Evolutionary conservation across 2,888 invertebrate genomes (phyloP).

Genomic region (Chrysotoxum bicinctum): DNA sequence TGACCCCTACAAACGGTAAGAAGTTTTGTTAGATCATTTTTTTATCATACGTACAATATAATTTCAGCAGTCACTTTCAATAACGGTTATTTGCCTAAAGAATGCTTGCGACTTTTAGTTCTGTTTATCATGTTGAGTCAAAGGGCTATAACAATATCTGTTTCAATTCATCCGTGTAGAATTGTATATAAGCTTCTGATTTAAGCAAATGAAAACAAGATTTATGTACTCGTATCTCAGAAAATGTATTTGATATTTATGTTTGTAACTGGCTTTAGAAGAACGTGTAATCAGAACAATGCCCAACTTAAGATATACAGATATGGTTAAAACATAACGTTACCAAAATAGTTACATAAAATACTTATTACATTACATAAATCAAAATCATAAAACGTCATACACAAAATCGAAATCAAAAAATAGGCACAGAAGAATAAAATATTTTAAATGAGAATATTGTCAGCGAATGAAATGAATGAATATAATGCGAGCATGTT

Average conservation of each 20-base stretch:
- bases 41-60: neutral
- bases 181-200: neutral
- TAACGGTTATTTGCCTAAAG: neutral
- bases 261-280: neutral
- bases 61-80: neutral
- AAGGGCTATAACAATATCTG: neutral
- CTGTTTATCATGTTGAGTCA: neutral
- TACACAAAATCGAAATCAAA: neutral
- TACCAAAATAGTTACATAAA: neutral
- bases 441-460: neutral
- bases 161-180: neutral
- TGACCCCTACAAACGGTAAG: neutral
- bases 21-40: neutral
- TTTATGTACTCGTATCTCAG: neutral
- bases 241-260: neutral
- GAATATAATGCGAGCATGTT: conserved; percentile 25
- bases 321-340: neutral
- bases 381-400: neutral
- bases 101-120: neutral
- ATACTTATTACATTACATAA: neutral
- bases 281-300: neutral
- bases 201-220: neutral
- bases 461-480: neutral
- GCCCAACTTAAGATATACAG: neutral
- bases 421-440: neutral